A percentile compares a stretch with the other conserved stretches of the same genome.
Conservation (phyloP, 2,888 invertebrate species). For the Clepsis dumicolana region DNA sequence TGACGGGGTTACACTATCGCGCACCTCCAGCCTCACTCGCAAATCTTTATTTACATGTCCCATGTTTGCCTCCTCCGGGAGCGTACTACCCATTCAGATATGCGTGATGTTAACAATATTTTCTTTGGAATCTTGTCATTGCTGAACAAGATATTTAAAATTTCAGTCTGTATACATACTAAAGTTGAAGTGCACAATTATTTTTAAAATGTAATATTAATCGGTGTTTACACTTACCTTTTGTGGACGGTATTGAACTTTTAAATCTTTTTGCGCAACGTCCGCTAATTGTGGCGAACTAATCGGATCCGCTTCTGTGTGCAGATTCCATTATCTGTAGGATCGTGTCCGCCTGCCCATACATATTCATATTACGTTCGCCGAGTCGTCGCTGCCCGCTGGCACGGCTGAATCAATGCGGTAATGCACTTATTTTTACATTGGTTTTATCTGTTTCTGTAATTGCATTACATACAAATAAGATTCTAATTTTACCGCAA, state of each 20-base stretch:
- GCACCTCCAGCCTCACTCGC: slow-evolving; percentile 69
- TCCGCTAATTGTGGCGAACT: slow-evolving; percentile 74
- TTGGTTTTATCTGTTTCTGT: slow-evolving; percentile 35
- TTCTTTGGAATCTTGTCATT: background rate
- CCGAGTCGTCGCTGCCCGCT: slow-evolving; percentile 60
- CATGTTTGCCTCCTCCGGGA: slow-evolving; percentile 39
- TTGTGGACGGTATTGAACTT: slow-evolving; percentile 47
- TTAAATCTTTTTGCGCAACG: slow-evolving; percentile 56
- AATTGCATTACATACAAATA: slow-evolving; percentile 49
- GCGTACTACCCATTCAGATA: slow-evolving; percentile 4
- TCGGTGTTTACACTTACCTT: slow-evolving; percentile 6
- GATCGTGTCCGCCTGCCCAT: slow-evolving; percentile 74
- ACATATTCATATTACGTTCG: slow-evolving; percentile 77
- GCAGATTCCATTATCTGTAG: slow-evolving; percentile 81
- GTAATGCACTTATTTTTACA: slow-evolving; percentile 56
- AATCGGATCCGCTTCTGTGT: slow-evolving; percentile 77
- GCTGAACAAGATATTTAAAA: background rate
- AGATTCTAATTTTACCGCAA: slow-evolving; percentile 68
- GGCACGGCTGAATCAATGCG: slow-evolving; percentile 63
- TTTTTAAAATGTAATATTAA: background rate
- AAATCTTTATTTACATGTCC: slow-evolving; percentile 67
- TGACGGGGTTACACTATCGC: slow-evolving; percentile 75
- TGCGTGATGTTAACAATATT: slow-evolving; percentile 6
- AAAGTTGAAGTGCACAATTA: no score
- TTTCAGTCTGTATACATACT: no score